A percentile compares a stretch with the other conserved stretches of the same genome.
These are phyloP conservation scores for Halcyon leucocephala DNA, from an alignment of 2,797 vertebrate genomes.

Conservation along the genomic window DNA sequence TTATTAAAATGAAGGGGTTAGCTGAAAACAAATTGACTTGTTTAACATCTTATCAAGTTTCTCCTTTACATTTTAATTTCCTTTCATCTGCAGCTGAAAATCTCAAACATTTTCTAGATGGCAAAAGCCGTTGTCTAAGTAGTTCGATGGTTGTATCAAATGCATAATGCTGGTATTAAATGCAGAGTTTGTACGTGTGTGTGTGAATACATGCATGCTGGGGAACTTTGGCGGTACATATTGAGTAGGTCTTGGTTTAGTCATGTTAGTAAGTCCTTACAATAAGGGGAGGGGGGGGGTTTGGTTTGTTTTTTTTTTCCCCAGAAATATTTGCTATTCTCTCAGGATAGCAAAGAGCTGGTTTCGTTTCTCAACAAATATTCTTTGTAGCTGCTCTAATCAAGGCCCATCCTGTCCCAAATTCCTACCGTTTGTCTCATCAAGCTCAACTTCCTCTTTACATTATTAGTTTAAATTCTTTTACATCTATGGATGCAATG, in stretches of 20 bases:
- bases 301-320: neutral
- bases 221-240: neutral
- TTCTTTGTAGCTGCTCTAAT: neutral
- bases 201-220: fast-evolving
- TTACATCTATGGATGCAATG: too few species aligned
- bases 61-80: neutral
- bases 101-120: neutral
- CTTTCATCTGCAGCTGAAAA: neutral
- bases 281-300: neutral
- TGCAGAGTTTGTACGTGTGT: fast-evolving
- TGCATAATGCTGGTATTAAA: neutral
- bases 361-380: neutral
- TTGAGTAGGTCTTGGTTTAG: neutral
- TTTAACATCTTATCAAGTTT: neutral
- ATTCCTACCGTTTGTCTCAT: neutral
- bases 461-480: neutral
- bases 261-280: neutral
- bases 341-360: neutral
- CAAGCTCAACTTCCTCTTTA: neutral
- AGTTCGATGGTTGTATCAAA: neutral
- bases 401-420: neutral
- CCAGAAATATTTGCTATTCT: neutral
- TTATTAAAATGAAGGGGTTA: neutral
- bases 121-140: neutral
- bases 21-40: neutral